phyloP scores from a whole-genome alignment of 53 echinoderm and acorn worm species.

The Patiria pectinifera region DNA sequence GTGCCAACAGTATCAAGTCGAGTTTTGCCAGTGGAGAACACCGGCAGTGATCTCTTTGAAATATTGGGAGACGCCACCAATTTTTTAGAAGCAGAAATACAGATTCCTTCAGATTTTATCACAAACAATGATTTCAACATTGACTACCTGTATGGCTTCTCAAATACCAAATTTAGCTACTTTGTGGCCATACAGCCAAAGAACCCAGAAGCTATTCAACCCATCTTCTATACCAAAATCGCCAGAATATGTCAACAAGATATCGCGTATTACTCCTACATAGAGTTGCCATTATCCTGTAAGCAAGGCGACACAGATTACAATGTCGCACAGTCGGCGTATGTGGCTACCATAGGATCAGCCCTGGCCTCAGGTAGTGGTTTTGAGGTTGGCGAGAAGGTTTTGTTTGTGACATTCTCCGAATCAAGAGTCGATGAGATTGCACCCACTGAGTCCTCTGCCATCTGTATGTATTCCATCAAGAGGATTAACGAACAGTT shows the following conservation, averaged over 20 bases:
- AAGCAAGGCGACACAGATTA: conserved; percentile 59
- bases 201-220: not conserved
- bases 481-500: conserved; percentile 70
- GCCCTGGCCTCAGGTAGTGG: conserved; percentile 12
- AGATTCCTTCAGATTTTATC: conserved; percentile 25
- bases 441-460: conserved; percentile 77
- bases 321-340: conserved; percentile 93
- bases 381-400: conserved; percentile 64
- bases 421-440: conserved; percentile 60
- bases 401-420: conserved; percentile 87
- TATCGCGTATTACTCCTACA: conserved; percentile 74
- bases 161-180: conserved; percentile 83
- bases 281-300: conserved; percentile 86
- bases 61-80: not conserved
- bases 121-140: conserved; percentile 72
- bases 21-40: not conserved
- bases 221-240: conserved; percentile 77
- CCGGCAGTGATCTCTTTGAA: not conserved
- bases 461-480: conserved; percentile 92
- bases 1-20: conserved; percentile 81
- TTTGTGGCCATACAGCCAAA: conserved; percentile 79
- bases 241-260: conserved; percentile 82
- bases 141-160: conserved; percentile 85
- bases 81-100: conserved; percentile 10
- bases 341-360: conserved; percentile 70